Base-by-base conservation (phyloP, 1,140 invertebrate genomes). In the Drosophila mayri region DNA sequence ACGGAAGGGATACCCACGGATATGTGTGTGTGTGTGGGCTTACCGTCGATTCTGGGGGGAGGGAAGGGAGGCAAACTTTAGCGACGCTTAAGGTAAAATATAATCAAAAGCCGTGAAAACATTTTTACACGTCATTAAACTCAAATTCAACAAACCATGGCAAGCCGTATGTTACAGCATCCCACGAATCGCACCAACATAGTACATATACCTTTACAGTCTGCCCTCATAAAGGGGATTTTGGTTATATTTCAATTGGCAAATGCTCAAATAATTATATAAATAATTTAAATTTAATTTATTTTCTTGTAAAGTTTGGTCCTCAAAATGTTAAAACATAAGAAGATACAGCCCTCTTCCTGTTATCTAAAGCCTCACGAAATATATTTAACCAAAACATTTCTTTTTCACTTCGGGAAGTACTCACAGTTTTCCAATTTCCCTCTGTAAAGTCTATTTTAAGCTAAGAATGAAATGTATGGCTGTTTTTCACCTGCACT, bases 111-210 rank as follows among this genome's bases (percentile, higher is more conserved):
- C 85, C 85, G 86, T 90, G 85, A 90, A 90, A 90, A 90, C 85
- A 90, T 90, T 90, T 90, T 90, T 90, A 90, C 85, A 90, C 86
- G 85, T 90, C 85, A 90, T 90, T 90, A 90, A 90, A 90, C 86
- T 81, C 86, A 90, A 85, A 90, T 90, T 90, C 85, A 90, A 80
- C 85, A 76, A 90, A 90, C 85, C 85, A 85, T 90, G 67, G 78
- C 86, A 79, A 79, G 65, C 78, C 78, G 81, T 76, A 90, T 81
- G 64, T 90, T 76, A 90, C 85, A 81, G 77, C 81, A 88, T 64
- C 62, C 65, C 76, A 73, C 58, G 76, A 46, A 71, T 67, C 35
- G 40, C 44, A 50, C 35, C 60, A 22, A 49, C 50, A 66, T 41
- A n/a, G n/a, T n/a, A 47, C 20, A 59, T 28, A 81, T 35, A 46